Base-by-base conservation (phyloP, 53 echinoderm and acorn worm genomes). In the Patiria pectinifera region DNA sequence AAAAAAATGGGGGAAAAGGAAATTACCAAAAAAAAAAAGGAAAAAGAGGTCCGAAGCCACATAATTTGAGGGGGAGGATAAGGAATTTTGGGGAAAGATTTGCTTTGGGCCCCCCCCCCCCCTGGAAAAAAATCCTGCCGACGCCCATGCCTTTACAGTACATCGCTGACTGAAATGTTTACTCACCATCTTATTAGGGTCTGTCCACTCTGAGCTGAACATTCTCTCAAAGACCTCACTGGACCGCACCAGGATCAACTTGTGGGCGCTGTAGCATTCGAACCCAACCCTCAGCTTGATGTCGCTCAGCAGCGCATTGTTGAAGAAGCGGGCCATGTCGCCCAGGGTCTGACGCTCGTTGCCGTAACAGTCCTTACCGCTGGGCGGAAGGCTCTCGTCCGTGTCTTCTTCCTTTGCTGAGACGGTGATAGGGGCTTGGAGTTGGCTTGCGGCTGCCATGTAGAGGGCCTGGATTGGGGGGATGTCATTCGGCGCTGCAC, bases 141-240 rank as follows among this genome's bases (percentile, higher is more conserved):
- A 35, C 35, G 35, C 35, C 35, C 35, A 35, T 35, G 35, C 35
- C 35, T 35, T 35, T 35, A 35, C 35, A 53, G 8, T 53, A 53
- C 53, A 53, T 1, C 2, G 19, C 10, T 24, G 10, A 23, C 74
- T 74, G 74, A 2, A 24, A 23, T 13, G 16, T 26, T 22, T 47
- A 86, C 96, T 95, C 85, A 98, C 99, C 82, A 91, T 80, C 82
- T 95, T 96, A 48, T 84, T 95, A 10, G 86, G 96, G 85, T 97
- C 97, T 16, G 95, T 97, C 99, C 99, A 98, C 10, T 98, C 96
- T 18, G 96, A 93, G 86, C 99, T 98, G 89, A 98, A 97, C 96
- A 98, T 98, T 76, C 99, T 93, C 90, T 98, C 99, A 95, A 97
- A 98, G 77, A 98, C 99, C 90, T 98, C 98, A 62, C 99, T 97